phyloP scores from a whole-genome alignment of 2,113 vertebrate species.

The Mionectes macconnelli region DNA sequence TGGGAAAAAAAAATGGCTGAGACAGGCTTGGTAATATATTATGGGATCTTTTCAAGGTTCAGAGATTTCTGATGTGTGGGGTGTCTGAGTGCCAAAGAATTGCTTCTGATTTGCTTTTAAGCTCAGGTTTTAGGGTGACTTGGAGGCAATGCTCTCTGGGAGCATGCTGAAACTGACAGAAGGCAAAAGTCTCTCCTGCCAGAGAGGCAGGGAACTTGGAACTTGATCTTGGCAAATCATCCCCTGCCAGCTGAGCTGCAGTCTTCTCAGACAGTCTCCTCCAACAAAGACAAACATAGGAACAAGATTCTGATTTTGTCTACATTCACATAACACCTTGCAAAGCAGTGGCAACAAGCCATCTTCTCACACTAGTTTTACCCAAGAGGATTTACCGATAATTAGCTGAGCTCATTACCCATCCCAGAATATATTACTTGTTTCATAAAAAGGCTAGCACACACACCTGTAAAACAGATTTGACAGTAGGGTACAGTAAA shows the following conservation, averaged over 20 bases:
- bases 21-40: background rate
- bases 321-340: conserved; percentile 28
- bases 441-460: conserved; percentile 15
- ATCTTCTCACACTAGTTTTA: conserved; percentile 31
- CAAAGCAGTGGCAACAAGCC: conserved; percentile 23
- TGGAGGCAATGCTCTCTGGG: background rate
- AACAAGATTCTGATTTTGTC: conserved; percentile 31
- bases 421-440: background rate
- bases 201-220: conserved; percentile 45
- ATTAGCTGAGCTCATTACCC: conserved; percentile 32
- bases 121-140: background rate
- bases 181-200: background rate
- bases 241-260: conserved; percentile 12
- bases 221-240: conserved; percentile 46
- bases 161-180: background rate
- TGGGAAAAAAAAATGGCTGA: background rate
- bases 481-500: background rate
- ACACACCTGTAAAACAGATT: conserved; percentile 21
- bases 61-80: background rate
- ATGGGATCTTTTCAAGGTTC: conserved; percentile 3
- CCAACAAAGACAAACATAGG: conserved; percentile 35
- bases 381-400: conserved; percentile 17
- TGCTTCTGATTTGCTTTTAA: conserved; percentile 16
- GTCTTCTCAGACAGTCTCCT: conserved; percentile 29
- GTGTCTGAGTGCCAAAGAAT: background rate